Evolutionary conservation across 2,113 vertebrate genomes (phyloP).

Genomic region (Galeopterus variegatus): DNA sequence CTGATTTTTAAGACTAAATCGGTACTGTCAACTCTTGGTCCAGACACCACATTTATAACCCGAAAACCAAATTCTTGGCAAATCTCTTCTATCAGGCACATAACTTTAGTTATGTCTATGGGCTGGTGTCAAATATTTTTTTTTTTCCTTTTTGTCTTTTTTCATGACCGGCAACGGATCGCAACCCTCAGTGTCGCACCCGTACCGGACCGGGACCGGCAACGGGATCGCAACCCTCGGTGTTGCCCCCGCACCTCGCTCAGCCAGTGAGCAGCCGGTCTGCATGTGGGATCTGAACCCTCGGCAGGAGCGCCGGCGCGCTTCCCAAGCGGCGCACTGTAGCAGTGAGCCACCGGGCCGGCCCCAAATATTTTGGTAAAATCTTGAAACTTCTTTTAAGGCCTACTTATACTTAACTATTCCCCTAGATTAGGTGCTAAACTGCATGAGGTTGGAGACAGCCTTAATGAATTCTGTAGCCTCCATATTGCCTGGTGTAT

Average conservation of each 20-base stretch:
- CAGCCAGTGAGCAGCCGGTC: no score
- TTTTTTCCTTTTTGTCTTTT: no score
- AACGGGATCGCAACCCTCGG: no score
- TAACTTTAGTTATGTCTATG: neutral
- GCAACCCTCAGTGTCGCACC: no score
- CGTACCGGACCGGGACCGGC: no score
- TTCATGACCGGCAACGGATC: no score
- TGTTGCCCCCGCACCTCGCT: no score
- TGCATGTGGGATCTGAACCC: no score
- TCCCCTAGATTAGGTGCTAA: neutral
- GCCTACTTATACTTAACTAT: neutral
- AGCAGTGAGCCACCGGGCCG: no score
- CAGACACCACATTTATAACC: no score
- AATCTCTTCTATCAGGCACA: neutral
- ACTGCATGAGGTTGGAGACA: neutral
- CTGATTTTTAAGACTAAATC: neutral
- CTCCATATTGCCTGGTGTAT: neutral
- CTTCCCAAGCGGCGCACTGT: no score
- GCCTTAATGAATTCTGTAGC: neutral
- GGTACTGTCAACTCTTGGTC: neutral
- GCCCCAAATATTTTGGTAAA: conserved; percentile 19
- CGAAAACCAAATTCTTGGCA: neutral
- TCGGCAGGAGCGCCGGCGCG: no score
- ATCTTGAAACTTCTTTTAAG: neutral
- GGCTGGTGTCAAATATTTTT: neutral